Evolutionary conservation across 1,140 invertebrate species (phyloP), one percentile per base, ranked within the genome.

Genomic region (Onthophagus taurus): DNA sequence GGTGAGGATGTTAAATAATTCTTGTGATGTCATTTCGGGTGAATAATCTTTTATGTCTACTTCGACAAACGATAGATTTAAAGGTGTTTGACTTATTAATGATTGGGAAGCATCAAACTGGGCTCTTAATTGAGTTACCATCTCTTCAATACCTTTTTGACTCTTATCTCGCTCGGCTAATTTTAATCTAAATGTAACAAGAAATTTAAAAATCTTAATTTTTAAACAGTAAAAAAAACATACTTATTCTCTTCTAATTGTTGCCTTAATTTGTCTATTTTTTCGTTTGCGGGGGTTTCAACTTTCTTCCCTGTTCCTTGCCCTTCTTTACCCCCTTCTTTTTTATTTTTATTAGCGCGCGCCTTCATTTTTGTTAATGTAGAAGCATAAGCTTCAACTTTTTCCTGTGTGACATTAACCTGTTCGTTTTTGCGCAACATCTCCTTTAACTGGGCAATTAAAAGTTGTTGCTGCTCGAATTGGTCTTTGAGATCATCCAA

Each of bases 171-270:
- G 54, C 55, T 68, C 60, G 2, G 67, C 67, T 49, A 69, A 54
- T 54, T 58, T 59, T 5, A 57, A 58, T 13, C 68, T 67, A 46
- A 55, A 53, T 11, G 29, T 31, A 34, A 26, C 6, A 42, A 35
- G n/a, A 5, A 17, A 37, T 16, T 6, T 35, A 31, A 18, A n/a
- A 35, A 47, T 35, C 16, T 24, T n/a, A n/a, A n/a, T n/a, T n/a
- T n/a, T n/a, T n/a, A n/a, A n/a, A n/a, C 23, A 38, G 39, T 4
- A 7, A 11, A n/a, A n/a, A 39, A 18, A 34, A 50, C 50, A 21
- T 54, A 63, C 61, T 57, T 63, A 51, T 69, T 72, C 52, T 72
- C 60, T 50, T 72, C 70, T 14, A 72, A 49, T 52, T 72, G 69
- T 45, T 70, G 64, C 9, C 68, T 62, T 3, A 72, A 45, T 44